Conservation (phyloP, 2,797 vertebrate species). For the Intellagama lesueurii region DNA sequence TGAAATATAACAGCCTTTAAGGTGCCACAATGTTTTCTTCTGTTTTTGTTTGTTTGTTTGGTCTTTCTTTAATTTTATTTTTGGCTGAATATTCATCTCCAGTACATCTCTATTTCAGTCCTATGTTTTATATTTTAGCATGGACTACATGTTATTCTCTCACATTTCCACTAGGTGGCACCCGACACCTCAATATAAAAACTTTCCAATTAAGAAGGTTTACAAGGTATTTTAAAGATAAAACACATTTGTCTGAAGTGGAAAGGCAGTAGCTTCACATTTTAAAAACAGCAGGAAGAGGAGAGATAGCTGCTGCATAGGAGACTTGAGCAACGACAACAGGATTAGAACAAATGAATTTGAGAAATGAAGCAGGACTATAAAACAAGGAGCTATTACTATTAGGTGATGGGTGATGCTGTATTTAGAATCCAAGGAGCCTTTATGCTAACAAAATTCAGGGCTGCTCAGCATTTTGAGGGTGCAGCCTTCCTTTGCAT, state of each 20-base stretch:
- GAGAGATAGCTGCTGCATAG: background rate
- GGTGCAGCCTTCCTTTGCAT: background rate
- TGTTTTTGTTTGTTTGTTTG: too few relatives aligned
- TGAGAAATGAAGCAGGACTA: background rate
- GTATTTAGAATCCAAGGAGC: background rate
- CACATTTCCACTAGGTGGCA: constrained; percentile 77
- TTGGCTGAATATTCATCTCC: too few relatives aligned
- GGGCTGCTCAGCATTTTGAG: background rate
- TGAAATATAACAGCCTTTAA: too few relatives aligned
- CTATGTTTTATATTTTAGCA: background rate
- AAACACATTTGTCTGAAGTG: background rate
- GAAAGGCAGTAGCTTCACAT: background rate
- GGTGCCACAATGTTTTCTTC: too few relatives aligned
- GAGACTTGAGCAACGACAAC: constrained; percentile 25
- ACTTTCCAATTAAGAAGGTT: background rate
- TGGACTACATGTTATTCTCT: background rate
- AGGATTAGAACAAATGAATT: background rate
- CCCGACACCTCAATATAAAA: constrained; percentile 54
- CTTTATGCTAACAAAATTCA: background rate
- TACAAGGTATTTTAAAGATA: background rate
- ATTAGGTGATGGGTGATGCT: background rate
- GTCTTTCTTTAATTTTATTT: too few relatives aligned
- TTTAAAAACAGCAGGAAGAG: background rate
- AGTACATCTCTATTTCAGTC: background rate
- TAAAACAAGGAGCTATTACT: background rate